Percentiles rank a stretch among this genome's conserved stretches.
Conservation (phyloP, 2,797 vertebrate species). For the Enteromius mattozi region DNA sequence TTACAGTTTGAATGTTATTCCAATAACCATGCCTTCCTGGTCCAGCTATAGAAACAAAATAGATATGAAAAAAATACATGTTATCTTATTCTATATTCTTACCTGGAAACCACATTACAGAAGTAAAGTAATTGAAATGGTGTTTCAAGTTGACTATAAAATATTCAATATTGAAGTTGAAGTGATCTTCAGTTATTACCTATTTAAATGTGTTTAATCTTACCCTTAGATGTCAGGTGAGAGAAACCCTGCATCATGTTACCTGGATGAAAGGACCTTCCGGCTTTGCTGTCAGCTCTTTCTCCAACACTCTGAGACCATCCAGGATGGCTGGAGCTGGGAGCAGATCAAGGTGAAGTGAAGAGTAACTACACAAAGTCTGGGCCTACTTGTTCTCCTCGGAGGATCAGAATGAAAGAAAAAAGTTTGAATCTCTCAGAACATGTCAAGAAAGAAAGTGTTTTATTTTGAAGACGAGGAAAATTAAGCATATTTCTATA, state of each 20-base stretch:
- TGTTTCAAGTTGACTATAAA: background rate
- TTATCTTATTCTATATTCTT: background rate
- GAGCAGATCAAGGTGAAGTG: constrained; percentile 66
- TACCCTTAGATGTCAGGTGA: constrained; percentile 52
- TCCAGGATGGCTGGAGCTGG: constrained; percentile 79
- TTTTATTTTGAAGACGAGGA: background rate
- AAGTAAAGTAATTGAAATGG: background rate
- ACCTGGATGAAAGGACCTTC: constrained; percentile 73
- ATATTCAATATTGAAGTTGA: background rate
- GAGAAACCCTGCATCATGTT: background rate
- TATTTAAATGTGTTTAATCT: background rate
- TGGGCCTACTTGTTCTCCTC: background rate
- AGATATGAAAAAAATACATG: too few species aligned
- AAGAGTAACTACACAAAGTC: background rate
- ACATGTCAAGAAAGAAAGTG: background rate
- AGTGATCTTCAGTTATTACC: background rate
- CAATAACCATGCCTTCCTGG: background rate
- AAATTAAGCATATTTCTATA: background rate
- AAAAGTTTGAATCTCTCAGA: background rate
- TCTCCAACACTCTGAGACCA: constrained; percentile 65
- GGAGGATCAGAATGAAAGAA: background rate
- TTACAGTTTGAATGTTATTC: background rate
- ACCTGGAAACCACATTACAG: background rate
- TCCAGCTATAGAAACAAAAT: background rate
- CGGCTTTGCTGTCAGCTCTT: constrained; percentile 67